Base-by-base conservation (phyloP, 2,888 invertebrate genomes). In the Yponomeuta evonymella region DNA sequence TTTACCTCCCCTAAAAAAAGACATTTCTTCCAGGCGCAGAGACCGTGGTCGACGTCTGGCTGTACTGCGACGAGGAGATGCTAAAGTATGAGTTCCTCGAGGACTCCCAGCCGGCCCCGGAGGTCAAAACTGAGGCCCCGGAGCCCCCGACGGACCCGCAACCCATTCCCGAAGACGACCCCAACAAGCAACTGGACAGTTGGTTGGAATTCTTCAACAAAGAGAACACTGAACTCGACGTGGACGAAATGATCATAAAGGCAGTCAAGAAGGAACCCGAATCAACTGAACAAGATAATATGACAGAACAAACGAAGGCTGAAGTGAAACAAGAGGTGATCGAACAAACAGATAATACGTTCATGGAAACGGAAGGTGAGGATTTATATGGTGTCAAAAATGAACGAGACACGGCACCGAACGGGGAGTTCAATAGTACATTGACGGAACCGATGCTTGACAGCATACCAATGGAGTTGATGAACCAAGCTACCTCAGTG, bases 11-110 rank as follows among this genome's bases (percentile, higher is more conserved):
- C 33, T 33, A 33, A 2, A 33, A 15, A 4, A 58, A 58, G 15
- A 58, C 12, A 58, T 5, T 15, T 4, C 15, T 79, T 90, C 15
- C 84, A 95, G 97, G 97, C 65, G 95, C 96, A 12, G 97, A 98
- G 89, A 97, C 97, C 0, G 82, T 95, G 11, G 94, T 96, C 0
- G 96, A 96, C 77, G 93, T 96, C 6, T 96, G 95, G 95, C 76
- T 95, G 0, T 93, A 94, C 78, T 90, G 90, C 58, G 89, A 90
- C 0, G 83, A 82, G 48, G 88, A 90, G 63, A 92, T 92, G 92
- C 33, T 89, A 0, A 76, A 86, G 73, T 86, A 82, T 69, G 86
- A 87, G 48, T 86, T 79, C 76, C 84, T 82, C 72, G 90, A 90
- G 10, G 79, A 72, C 6, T 23, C 48, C 0, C 64, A 71, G 11